Evolutionary conservation across 1,140 invertebrate species (phyloP).

Genomic region (Drosophila bocqueti): DNA sequence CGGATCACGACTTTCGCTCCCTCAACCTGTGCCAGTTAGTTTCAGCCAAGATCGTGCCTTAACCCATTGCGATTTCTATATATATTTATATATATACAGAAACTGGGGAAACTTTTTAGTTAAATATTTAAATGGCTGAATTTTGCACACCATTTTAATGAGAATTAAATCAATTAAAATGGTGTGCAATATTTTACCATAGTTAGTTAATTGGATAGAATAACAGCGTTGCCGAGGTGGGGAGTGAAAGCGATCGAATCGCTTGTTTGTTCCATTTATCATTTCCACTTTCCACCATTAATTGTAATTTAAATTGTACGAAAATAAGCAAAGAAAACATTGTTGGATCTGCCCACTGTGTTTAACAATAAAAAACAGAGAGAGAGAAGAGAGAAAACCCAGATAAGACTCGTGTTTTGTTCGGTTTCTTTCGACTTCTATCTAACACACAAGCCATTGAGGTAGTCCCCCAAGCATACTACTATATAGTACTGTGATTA

Average conservation of each 20-base stretch:
- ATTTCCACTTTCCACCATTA: slow-evolving; percentile 18
- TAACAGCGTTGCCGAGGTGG: slow-evolving; percentile 1
- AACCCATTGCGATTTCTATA: not conserved
- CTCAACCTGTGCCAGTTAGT: slow-evolving; percentile 23
- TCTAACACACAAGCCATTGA: slow-evolving; percentile 9
- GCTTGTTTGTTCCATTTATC: slow-evolving; percentile 2
- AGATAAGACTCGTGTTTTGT: slow-evolving; percentile 1
- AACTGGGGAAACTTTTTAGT: not conserved
- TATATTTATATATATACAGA: no score
- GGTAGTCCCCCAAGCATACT: slow-evolving; percentile 22
- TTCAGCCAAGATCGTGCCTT: not conserved
- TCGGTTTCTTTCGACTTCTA: slow-evolving; percentile 1
- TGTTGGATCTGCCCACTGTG: not conserved
- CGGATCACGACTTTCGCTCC: slow-evolving; percentile 42
- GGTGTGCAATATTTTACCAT: slow-evolving; percentile 1
- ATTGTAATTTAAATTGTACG: slow-evolving; percentile 30
- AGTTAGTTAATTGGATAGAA: slow-evolving; percentile 25
- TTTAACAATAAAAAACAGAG: not conserved
- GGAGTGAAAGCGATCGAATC: slow-evolving; percentile 22
- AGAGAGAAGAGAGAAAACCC: slow-evolving; percentile 1
- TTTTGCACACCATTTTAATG: not conserved
- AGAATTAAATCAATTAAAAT: slow-evolving; percentile 19
- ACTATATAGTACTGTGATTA: not conserved
- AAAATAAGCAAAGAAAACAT: slow-evolving; percentile 9
- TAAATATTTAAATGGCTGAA: slow-evolving; percentile 12